Base-by-base conservation (phyloP, 2,797 vertebrate species). In the Okamejei kenojei region DNA sequence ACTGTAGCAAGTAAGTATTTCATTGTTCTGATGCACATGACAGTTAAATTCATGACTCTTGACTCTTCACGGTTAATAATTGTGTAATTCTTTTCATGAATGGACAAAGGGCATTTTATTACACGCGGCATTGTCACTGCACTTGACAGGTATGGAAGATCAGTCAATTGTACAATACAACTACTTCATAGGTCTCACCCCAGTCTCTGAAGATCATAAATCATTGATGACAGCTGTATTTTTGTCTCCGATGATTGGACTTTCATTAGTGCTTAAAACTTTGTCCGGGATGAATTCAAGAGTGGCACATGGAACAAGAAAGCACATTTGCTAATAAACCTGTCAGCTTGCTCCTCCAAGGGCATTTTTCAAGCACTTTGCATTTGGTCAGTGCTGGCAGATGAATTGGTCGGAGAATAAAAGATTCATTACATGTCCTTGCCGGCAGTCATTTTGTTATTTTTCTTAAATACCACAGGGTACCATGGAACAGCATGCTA, bases 171-270 rank as follows among this genome's bases (percentile, higher is more conserved):
- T 86, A 32, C 32, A n/a, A 6, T 88, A 88, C 19, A 88, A 19
- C 84, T 88, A 32, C 26, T 65, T 88, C 15, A 88, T 13, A 65
- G 29, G 84, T 32, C n/a, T 88, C 61, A 65, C 32, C 58, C n/a
- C 63, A 17, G 61, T 65, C 65, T 86, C 17, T 65, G 61, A 65
- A 88, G 58, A 88, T 61, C 84, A 88, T 88, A 88, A 88, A 88
- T 88, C 84, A 88, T 65, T 19, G 61, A 65, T 88, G 84, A 88
- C 15, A 7, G 61, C 17, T 65, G 15, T 88, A 32, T 65, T 65
- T 65, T 65, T 88, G 84, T 88, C 61, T 63, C n/a, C 84, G 8
- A n/a, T 86, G n/a, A 19, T 9, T 88, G 61, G 84, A n/a, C 61
- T 29, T 88, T 88, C 84, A 88, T 65, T 32, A 32, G 84, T n/a